Conservation (phyloP, 2,797 vertebrate species). For the Botia almorhae region DNA sequence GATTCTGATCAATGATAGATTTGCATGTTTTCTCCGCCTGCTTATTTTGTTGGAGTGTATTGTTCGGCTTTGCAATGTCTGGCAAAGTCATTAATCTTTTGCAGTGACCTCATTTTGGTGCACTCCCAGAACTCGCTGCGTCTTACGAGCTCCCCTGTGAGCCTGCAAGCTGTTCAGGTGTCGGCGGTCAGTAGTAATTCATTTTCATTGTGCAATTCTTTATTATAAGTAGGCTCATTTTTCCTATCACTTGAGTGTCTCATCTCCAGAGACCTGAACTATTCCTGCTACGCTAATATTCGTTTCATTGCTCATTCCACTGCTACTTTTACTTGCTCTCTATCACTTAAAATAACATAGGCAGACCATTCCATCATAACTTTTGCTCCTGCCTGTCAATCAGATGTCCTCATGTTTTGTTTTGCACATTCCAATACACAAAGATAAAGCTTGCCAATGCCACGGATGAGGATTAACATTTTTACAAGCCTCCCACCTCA, state of each 20-base stretch:
- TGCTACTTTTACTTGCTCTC: neutral
- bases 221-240: slow-evolving; percentile 53
- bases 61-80: slow-evolving; percentile 37
- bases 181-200: slow-evolving; percentile 60
- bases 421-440: neutral
- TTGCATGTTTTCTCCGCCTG: slow-evolving; percentile 39
- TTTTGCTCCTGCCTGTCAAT: neutral
- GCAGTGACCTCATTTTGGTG: slow-evolving; percentile 49
- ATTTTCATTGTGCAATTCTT: slow-evolving; percentile 54
- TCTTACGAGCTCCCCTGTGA: slow-evolving; percentile 48
- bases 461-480: slow-evolving; percentile 16
- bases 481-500: slow-evolving; percentile 33
- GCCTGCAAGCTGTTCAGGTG: slow-evolving; percentile 55
- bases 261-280: slow-evolving; percentile 38
- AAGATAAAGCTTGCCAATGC: slow-evolving; percentile 1
- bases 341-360: slow-evolving; percentile 8
- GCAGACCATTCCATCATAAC: slow-evolving; percentile 15
- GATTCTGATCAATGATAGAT: slow-evolving; percentile 52
- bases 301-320: neutral
- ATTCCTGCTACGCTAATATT: slow-evolving; percentile 26
- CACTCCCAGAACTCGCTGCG: slow-evolving; percentile 43
- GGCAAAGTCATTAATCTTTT: slow-evolving; percentile 53
- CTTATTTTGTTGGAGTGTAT: slow-evolving; percentile 39
- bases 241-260: slow-evolving; percentile 43
- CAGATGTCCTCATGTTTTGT: neutral